Evolutionary conservation across 2,888 invertebrate species (phyloP), one percentile per base, ranked within the genome.

Genomic region (Caenorhabditis sp.): DNA sequence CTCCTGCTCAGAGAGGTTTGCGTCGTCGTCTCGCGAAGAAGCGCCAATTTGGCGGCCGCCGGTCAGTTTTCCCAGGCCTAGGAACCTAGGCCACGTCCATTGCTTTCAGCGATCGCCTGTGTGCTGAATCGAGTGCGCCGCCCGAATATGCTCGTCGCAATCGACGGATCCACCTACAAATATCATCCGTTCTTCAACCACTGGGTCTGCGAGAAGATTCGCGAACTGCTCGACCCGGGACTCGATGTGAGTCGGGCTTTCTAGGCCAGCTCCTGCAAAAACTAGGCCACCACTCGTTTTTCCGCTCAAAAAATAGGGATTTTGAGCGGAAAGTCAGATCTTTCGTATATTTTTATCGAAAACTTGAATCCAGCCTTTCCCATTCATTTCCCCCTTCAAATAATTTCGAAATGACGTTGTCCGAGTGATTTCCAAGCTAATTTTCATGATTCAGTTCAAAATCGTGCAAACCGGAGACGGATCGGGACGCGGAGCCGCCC

Each of bases 111-210:
- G 56, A 89, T 91, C 62, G 94, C 96, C 6, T 93, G 93, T 43
- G 92, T 98, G 48, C 92, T 97, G 84, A 94, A 95, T 90, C 95
- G 94, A 91, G 95, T 97, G 92, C 92, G 92, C 76, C 93, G 94
- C 87, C 93, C 94, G n/a, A 92, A 70, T 43, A 81, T 93, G 85
- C 94, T 95, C 65, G 94, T 96, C 63, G 96, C 95, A 80, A 94
- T 97, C 88, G 97, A 97, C 90, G 96, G 96, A 79, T 95, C 95
- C 78, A 94, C 97, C n/a, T 97, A 96, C 91, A 92, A 96, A 87
- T 80, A 94, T 92, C 97, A 98, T 90, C 97, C 97, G 7, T 94
- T 95, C 91, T 97, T 97, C 87, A 95, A 96, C 90, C 93, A 94
- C 90, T 92, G 96, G 87, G 96, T 97, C 95, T 93, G 93, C 87